Percentiles rank a stretch among this genome's conserved stretches.
Evolutionary conservation across 1,140 invertebrate species (phyloP).

Genomic region (Argopecten irradians): DNA sequence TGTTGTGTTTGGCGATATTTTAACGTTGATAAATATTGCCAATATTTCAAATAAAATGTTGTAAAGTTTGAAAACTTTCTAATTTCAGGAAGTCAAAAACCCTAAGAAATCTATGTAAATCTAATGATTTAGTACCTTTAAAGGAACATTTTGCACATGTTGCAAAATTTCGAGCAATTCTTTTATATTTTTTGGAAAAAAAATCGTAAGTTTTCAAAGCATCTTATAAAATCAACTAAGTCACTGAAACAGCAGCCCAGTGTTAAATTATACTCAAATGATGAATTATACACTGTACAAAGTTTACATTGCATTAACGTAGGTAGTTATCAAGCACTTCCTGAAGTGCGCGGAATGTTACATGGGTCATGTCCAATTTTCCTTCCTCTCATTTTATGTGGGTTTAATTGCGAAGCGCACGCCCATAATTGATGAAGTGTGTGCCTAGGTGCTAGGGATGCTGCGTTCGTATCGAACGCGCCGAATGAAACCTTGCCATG

Average conservation of each 20-base stretch:
- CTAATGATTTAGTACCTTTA: too few relatives aligned
- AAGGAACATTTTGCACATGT: too few relatives aligned
- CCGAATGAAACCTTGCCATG: background rate
- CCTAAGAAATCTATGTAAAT: too few relatives aligned
- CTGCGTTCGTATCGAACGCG: background rate
- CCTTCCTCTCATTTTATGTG: background rate
- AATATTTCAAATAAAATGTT: too few relatives aligned
- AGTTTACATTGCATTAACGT: background rate
- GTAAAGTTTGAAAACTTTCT: too few relatives aligned
- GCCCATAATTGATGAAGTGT: background rate
- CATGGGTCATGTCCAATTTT: constrained; percentile 15
- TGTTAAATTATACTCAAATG: background rate
- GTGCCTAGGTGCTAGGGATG: background rate
- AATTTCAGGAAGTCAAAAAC: too few relatives aligned
- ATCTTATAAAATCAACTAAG: too few relatives aligned
- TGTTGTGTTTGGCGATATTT: too few relatives aligned
- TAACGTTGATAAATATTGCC: too few relatives aligned
- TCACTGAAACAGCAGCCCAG: background rate
- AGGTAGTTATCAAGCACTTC: background rate
- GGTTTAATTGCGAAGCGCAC: background rate
- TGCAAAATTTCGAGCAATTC: too few relatives aligned
- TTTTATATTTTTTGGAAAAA: too few relatives aligned
- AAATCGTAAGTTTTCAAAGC: too few relatives aligned
- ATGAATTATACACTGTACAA: background rate
- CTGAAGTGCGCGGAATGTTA: constrained; percentile 8